Percentiles rank a stretch among this genome's conserved stretches.
Evolutionary conservation across 1,140 invertebrate genomes (phyloP).

Genomic region (Pseudobourletiella spinata): DNA sequence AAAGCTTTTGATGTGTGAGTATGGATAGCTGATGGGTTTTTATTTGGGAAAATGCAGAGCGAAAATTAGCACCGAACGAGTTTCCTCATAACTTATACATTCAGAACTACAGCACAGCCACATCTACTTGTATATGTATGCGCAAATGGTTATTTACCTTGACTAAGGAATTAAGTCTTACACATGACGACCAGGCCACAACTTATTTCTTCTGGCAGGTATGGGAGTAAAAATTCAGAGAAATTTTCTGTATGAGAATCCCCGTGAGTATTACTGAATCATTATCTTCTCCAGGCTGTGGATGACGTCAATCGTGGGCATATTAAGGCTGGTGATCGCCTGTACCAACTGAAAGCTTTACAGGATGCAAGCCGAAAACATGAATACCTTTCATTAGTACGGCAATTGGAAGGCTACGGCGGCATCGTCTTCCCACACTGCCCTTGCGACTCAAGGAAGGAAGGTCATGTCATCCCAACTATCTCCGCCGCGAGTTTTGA

Average conservation of each 20-base stretch:
- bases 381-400: conserved; percentile 68
- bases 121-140: conserved; percentile 86
- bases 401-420: conserved; percentile 79
- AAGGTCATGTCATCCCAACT: conserved; percentile 77
- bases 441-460: conserved; percentile 84
- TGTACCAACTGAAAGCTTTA: conserved; percentile 90
- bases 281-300: conserved; percentile 56
- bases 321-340: conserved; percentile 73
- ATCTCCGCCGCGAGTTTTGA: conserved; percentile 66
- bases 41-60: too few relatives aligned
- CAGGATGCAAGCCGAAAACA: conserved; percentile 77
- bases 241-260: too few relatives aligned
- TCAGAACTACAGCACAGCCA: conserved; percentile 98
- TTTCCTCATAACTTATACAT: conserved; percentile 96
- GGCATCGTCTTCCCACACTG: conserved; percentile 91
- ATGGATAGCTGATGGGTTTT: too few relatives aligned
- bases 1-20: too few relatives aligned
- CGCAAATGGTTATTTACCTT: conserved; percentile 90
- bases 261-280: conserved; percentile 18
- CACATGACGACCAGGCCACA: conserved; percentile 52
- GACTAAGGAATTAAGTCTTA: conserved; percentile 59
- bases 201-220: conserved; percentile 70
- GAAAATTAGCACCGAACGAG: conserved; percentile 86
- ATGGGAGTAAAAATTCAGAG: conserved; percentile 5
- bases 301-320: conserved; percentile 91